phyloP scores from a whole-genome alignment of 2,113 vertebrate species.

The Ptychochromis oligacanthus region DNA sequence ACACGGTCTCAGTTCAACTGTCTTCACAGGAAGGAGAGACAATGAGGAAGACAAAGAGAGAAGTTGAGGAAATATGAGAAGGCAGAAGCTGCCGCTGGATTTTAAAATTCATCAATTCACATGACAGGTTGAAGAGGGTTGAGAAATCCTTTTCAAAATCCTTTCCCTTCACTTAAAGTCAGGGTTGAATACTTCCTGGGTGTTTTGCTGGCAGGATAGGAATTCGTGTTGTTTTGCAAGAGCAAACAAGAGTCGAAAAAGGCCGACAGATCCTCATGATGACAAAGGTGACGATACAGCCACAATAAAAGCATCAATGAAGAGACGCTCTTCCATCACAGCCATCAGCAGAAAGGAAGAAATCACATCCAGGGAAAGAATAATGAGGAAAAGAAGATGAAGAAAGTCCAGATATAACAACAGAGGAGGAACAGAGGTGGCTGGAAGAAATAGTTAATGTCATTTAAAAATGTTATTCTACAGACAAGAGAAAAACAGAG shows the following conservation, averaged over 20 bases:
- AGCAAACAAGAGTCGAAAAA: background rate
- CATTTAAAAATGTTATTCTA: background rate
- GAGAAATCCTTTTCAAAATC: slow-evolving; percentile 10
- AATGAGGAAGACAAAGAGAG: slow-evolving; percentile 28
- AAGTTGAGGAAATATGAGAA: slow-evolving; percentile 1
- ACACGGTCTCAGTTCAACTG: background rate
- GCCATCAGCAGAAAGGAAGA: background rate
- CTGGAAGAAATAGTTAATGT: no score
- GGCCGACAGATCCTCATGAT: background rate
- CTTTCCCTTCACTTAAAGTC: background rate
- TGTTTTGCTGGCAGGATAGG: background rate
- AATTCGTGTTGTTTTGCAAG: background rate
- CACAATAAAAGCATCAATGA: background rate
- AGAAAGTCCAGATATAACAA: no score
- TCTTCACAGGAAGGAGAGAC: slow-evolving; percentile 10
- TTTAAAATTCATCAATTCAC: slow-evolving; percentile 5
- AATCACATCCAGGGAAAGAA: background rate
- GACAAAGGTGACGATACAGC: background rate
- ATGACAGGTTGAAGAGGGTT: slow-evolving; percentile 23
- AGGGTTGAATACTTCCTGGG: background rate
- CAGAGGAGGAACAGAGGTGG: no score
- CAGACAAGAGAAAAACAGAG: background rate
- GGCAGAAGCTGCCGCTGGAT: background rate
- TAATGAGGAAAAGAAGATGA: background rate
- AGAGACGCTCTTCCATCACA: background rate